These are phyloP conservation scores for Linepithema humile DNA, from an alignment of 1,140 invertebrate genomes.

Conservation along the genomic window DNA sequence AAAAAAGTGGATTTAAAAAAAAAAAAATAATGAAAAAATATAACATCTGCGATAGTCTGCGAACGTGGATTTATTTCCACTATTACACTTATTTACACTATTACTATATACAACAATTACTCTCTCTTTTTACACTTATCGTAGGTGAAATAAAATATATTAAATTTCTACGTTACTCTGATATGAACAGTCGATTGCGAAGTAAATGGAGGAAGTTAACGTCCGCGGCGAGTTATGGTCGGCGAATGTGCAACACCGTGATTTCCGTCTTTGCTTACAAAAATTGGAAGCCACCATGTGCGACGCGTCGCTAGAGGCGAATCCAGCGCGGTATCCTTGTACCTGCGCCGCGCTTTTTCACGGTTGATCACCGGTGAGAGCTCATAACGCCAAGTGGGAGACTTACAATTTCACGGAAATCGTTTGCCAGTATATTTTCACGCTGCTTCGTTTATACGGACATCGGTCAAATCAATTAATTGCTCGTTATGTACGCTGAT, in stretches of 20 bases:
- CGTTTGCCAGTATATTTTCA: constrained; percentile 22
- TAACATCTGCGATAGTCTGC: too few species aligned
- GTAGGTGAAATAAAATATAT: too few species aligned
- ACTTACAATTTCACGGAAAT: constrained; percentile 21
- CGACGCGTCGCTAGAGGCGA: constrained; percentile 10
- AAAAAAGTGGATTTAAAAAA: too few species aligned
- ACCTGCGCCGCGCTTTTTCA: constrained; percentile 1
- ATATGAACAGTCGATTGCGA: too few species aligned
- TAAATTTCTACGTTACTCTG: too few species aligned
- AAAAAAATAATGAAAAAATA: too few species aligned
- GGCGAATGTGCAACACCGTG: constrained; percentile 23
- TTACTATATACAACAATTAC: too few species aligned
- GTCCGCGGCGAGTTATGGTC: constrained; percentile 45
- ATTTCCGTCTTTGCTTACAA: constrained; percentile 47
- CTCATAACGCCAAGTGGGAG: background rate
- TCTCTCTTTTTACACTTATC: too few species aligned
- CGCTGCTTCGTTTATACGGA: background rate
- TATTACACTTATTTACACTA: too few species aligned
- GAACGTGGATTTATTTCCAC: too few species aligned
- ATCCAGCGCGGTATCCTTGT: background rate
- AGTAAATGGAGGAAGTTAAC: constrained; percentile 59
- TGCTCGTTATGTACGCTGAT: background rate
- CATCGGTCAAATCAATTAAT: constrained; percentile 10
- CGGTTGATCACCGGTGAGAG: constrained; percentile 29
- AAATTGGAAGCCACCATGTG: constrained; percentile 37